These are phyloP conservation scores for Halictus ligatus DNA, from an alignment of 2,888 invertebrate species.

Conservation along the genomic window DNA sequence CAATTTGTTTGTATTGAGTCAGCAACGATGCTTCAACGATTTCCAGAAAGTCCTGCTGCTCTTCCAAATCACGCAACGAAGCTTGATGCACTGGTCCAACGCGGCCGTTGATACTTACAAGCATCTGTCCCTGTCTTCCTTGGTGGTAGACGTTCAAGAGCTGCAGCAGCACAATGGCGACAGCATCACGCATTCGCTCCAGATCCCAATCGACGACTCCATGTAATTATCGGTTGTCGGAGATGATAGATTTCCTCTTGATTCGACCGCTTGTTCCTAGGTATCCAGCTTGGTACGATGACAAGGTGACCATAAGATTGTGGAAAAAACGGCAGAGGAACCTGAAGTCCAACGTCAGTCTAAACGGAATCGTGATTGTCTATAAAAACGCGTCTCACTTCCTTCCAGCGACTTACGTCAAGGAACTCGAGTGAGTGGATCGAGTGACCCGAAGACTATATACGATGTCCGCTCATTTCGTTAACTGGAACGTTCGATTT, in stretches of 20 bases:
- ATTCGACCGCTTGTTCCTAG: conserved; percentile 68
- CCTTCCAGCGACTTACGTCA: conserved; percentile 87
- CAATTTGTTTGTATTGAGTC: too few species aligned
- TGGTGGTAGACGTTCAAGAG: conserved; percentile 81
- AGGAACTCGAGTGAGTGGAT: conserved; percentile 87
- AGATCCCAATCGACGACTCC: conserved; percentile 78
- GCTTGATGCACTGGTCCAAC: conserved; percentile 82
- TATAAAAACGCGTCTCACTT: conserved; percentile 88
- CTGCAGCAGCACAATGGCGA: conserved; percentile 76
- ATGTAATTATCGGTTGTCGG: conserved; percentile 69
- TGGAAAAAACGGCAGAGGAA: conserved; percentile 70
- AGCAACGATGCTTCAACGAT: background rate
- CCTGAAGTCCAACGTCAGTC: conserved; percentile 70
- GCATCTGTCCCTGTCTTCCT: conserved; percentile 79
- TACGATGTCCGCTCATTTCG: background rate
- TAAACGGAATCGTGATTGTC: conserved; percentile 85
- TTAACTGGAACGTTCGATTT: background rate
- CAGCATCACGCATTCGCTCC: conserved; percentile 77
- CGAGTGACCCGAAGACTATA: too few species aligned
- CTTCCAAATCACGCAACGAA: conserved; percentile 82
- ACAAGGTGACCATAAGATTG: conserved; percentile 82
- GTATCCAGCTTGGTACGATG: conserved; percentile 84
- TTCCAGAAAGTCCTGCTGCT: conserved; percentile 82
- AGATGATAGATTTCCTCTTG: background rate
- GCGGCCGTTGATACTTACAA: conserved; percentile 75